Evolutionary conservation across 2,113 vertebrate genomes (phyloP), one percentile per base, ranked within the genome.

Genomic region (Rhombomys opimus): DNA sequence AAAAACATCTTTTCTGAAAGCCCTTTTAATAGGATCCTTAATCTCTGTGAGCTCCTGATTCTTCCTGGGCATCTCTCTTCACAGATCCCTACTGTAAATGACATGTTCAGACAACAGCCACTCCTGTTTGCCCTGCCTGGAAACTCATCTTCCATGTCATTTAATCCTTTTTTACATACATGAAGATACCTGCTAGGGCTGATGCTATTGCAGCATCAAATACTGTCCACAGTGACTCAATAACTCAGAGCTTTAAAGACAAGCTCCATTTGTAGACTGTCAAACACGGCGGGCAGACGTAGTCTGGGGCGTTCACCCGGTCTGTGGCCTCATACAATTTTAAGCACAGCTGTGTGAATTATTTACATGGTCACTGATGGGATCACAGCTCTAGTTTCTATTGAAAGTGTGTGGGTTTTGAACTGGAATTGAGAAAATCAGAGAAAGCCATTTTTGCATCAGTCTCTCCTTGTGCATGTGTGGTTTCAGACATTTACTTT

Each of bases 141-240:
- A 27, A 94, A 59, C 91, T 80, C 82, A 93, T 95, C 92, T 20
- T n/a, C 17, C 41, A n/a, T 88, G 32, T 38, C 78, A 27, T 85
- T 94, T 80, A 94, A 86, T 54, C 90, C n/a, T 86, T 73, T 27
- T 84, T 88, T 23, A 12, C 73, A 87, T 78, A 77, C 15, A 52
- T 32, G 46, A 97, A 95, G 81, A 92, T 15, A 85, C n/a, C 27
- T 93, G 63, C 65, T 93, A 89, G 97, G 63, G 97, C 70, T 15
- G 54, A 92, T 80, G n/a, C 12, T 97, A 46, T 57, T 96, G 82
- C 97, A 67, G 88, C 93, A 67, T 87, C 92, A 87, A 65, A 46
- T 50, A 89, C 77, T 50, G 76, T 80, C 52, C 30, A 96, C 72
- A 18, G 54, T 0, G 41, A 77, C 32, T 92, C 95, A 87, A 12